A percentile compares a stretch with the other conserved stretches of the same genome.
Conservation (phyloP, 2,113 vertebrate genomes). For the Sinosuthora webbiana region DNA sequence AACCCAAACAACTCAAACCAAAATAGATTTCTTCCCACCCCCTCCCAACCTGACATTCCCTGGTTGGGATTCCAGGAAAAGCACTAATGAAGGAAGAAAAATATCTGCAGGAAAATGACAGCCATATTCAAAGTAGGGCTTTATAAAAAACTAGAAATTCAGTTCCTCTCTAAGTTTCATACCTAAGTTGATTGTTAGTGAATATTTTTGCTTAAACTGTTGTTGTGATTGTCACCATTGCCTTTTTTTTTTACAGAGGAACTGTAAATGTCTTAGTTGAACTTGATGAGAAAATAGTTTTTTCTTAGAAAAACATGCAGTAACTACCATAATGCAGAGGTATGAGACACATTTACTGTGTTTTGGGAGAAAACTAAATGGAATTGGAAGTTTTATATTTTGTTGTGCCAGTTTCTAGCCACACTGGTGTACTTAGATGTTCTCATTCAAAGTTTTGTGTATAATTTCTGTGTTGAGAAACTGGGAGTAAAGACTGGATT, state of each 20-base stretch:
- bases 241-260: not conserved
- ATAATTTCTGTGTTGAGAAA: not conserved
- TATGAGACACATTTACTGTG: not conserved
- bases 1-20: not conserved
- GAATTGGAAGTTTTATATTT: not conserved
- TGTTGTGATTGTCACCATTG: not conserved
- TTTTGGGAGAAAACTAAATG: not conserved
- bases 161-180: not conserved
- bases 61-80: not conserved
- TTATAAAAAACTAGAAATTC: not conserved
- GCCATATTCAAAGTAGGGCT: not conserved
- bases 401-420: not conserved
- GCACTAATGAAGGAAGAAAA: not conserved
- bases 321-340: not conserved
- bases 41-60: not conserved
- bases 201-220: not conserved
- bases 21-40: not conserved
- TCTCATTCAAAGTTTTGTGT: not conserved
- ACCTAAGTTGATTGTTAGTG: not conserved
- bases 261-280: not conserved
- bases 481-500: not conserved
- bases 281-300: not conserved
- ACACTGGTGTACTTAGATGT: not conserved
- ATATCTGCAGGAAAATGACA: not conserved
- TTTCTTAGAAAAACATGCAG: not conserved